Base-by-base conservation (phyloP, 2,888 invertebrate species). In the Sinodicranocentrus sp. region DNA sequence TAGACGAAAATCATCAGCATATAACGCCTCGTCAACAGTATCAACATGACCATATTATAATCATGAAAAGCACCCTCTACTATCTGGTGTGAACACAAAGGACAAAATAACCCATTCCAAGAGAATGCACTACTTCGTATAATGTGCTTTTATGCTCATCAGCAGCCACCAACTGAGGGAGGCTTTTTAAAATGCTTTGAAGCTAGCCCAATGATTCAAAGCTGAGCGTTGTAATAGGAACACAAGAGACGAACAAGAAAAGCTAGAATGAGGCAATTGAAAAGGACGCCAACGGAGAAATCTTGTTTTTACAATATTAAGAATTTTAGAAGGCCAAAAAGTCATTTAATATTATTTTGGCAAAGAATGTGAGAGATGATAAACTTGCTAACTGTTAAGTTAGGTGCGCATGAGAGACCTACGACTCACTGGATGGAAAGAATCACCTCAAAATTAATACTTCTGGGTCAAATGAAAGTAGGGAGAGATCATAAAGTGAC, bases 401-500 rank as follows among this genome's bases (percentile, higher is more conserved):
- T n/a, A n/a, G n/a, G n/a, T n/a, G n/a, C n/a, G n/a, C n/a, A n/a
- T n/a, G n/a, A n/a, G n/a, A n/a, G n/a, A n/a, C n/a, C n/a, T n/a
- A n/a, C n/a, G n/a, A n/a, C n/a, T n/a, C n/a, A n/a, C n/a, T n/a
- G n/a, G n/a, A n/a, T n/a, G n/a, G n/a, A n/a, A n/a, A n/a, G 17
- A 72, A 39, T 39, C n/a, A n/a, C 59, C 73, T 43, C 48, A 44
- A 75, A 48, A 65, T 63, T 65, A 75, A 75, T 75, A 61, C 61
- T 73, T 63, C 1, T 52, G 33, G 75, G 63, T 19, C 48, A 75
- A 75, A 75, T 75, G 26, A 44, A 72, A 25, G 33, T n/a, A 28
- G 23, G 17, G 33, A 17, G 52, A 44, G 48, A 63, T 63, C 63
- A 63, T 75, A 63, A 63, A 75, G 75, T 63, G 61, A 44, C 23